Evolutionary conservation across 2,797 vertebrate species (phyloP), one percentile per base, ranked within the genome.

Genomic region (Avahi laniger): DNA sequence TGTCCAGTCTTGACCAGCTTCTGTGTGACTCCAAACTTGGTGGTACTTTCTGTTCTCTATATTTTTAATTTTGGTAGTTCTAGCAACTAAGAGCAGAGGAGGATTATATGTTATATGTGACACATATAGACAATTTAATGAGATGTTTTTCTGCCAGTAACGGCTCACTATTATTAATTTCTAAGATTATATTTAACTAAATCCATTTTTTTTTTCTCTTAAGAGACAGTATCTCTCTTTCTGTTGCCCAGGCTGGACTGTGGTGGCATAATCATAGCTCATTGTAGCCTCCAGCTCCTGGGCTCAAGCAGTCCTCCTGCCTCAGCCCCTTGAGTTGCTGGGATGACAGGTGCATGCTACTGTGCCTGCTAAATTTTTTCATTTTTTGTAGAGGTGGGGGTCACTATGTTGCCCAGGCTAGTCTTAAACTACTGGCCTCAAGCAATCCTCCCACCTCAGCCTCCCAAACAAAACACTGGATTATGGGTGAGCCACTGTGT

Each of bases 141-240:
- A 95, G 85, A 50, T 89, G 10, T 83, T 94, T 94, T 97, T 82
- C n/a, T 73, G 2, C 79, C 20, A 95, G 24, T 65, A 95, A 86
- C 24, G 92, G 15, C 46, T 96, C n/a, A 48, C 11, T 48, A 1
- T 93, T 90, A 93, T 1, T 79, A 18, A 52, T 85, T 95, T 92
- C 92, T 80, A 89, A 79, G 57, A 78, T 94, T 96, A 30, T 79
- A 43, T 88, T 97, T 89, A 95, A 78, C 17, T 70, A 89, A 96
- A 57, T 18, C 1, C 8, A 57, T 91, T 78, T 30, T 65, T 33
- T 33, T 63, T 65, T 65, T 17, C 15, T 8, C 63, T 65, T 65
- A n/a, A 65, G 63, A n/a, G 63, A 65, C 3, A 18, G 4, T 65
- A 65, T 65, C 63, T n/a, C 33, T 65, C 7, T 65, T n/a, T 65